Base-by-base conservation (phyloP, 2,888 invertebrate species). In the Strigamia crassipes region DNA sequence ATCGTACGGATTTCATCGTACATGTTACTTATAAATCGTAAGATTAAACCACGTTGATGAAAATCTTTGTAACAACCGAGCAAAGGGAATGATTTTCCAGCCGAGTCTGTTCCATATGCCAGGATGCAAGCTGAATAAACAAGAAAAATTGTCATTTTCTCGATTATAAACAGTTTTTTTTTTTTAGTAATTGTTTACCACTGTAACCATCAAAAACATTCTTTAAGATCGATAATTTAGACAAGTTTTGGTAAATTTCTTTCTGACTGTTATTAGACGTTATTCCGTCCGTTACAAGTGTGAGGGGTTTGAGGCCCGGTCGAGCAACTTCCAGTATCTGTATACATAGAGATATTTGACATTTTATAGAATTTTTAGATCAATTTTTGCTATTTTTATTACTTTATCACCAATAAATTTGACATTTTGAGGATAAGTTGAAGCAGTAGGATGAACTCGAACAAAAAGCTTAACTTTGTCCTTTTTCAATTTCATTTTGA, bases 381-480 rank as follows among this genome's bases (percentile, higher is more conserved):
- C 8, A 15, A n/a, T 8, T 56, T 38, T 38, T 38, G 10, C 46
- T n/a, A 23, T 27, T 21, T n/a, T 66, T 66, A 23, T 66, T 66
- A 66, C 61, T n/a, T 66, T 66, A 18, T 66, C 61, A 0, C 61
- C 61, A 66, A 66, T 66, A 23, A 66, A 21, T 12, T 23, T 6
- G 61, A 66, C 23, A 23, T 21, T 21, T 66, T 21, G 18, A 12
- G 61, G 21, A 23, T n/a, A 12, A 23, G 12, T 8, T 9, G 61
- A 2, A 1, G 61, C 18, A n/a, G 18, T 21, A 1, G 61, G 61
- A 5, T 18, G 61, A 66, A 66, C 21, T 2, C 61, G 61, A 66
- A 66, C 23, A 66, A 66, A 66, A 66, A 66, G 61, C 18, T 66
- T 66, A 5, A 66, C 21, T 66, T 66, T 66, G 18, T 66, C 61